Conservation (phyloP, 2,797 vertebrate species). For the Cynopterus sphinx region DNA sequence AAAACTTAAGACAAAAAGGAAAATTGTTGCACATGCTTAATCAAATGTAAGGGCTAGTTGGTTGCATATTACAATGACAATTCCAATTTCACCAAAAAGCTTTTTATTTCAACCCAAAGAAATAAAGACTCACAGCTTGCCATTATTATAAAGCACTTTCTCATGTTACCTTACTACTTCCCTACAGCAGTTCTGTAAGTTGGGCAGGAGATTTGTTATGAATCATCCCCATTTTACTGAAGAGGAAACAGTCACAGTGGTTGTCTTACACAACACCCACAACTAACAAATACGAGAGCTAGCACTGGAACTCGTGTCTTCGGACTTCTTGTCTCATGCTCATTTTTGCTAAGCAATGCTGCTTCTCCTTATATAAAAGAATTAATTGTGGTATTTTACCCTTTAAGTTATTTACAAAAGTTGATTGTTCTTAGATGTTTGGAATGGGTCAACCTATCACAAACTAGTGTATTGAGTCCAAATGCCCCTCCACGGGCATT, state of each 20-base stretch:
- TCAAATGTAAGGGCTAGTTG: not conserved
- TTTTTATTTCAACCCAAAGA: not conserved
- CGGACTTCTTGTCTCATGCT: not conserved
- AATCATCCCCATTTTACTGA: not conserved
- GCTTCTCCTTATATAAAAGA: not conserved
- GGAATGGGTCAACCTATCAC: not conserved
- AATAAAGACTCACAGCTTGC: not conserved
- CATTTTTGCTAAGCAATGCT: not conserved
- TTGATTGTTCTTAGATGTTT: not conserved
- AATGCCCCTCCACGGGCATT: accelerated
- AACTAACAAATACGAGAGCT: too few relatives aligned
- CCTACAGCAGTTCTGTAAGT: not conserved
- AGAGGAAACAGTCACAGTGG: not conserved
- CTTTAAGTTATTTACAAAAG: not conserved
- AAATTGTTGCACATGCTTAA: not conserved
- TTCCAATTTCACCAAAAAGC: not conserved
- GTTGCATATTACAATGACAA: not conserved
- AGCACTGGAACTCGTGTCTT: not conserved
- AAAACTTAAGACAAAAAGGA: not conserved
- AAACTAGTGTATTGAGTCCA: not conserved
- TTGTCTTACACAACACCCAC: not conserved
- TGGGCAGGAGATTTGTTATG: not conserved
- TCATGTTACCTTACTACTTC: not conserved
- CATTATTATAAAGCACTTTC: not conserved
- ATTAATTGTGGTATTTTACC: not conserved